A percentile compares a stretch with the other conserved stretches of the same genome.
These are phyloP conservation scores for Champsocephalus esox DNA, from an alignment of 2,797 vertebrate species.

Conservation along the genomic window DNA sequence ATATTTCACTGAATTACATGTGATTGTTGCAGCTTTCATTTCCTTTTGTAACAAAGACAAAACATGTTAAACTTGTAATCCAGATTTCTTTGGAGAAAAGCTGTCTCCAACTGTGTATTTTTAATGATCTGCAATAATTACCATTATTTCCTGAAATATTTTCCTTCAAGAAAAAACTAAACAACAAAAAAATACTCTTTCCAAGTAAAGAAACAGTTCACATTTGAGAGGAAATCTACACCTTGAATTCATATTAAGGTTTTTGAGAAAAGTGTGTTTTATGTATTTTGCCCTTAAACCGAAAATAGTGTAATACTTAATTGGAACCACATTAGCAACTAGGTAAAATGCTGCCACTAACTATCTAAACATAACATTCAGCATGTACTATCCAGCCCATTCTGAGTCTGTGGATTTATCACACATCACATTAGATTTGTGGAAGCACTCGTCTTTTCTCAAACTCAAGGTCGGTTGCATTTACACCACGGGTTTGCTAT, in stretches of 20 bases:
- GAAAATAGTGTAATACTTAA: background rate
- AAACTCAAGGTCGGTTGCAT: slow-evolving; percentile 45
- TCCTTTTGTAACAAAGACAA: background rate
- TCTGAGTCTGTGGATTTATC: slow-evolving; percentile 40
- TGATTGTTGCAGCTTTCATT: slow-evolving; percentile 6
- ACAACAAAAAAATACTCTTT: background rate
- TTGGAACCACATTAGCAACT: background rate
- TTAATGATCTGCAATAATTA: background rate
- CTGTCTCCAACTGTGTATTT: background rate
- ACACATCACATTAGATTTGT: slow-evolving; percentile 39
- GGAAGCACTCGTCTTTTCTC: slow-evolving; percentile 25
- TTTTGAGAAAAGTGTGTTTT: slow-evolving; percentile 12
- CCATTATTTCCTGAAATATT: slow-evolving; percentile 2
- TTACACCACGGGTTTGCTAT: slow-evolving; percentile 49
- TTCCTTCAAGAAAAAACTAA: background rate
- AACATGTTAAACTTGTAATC: background rate
- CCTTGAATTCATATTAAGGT: slow-evolving; percentile 4
- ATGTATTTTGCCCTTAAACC: slow-evolving; percentile 1
- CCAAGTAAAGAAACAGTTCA: background rate
- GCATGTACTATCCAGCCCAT: slow-evolving; percentile 19
- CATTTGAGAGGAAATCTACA: background rate
- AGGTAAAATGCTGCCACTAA: slow-evolving; percentile 20
- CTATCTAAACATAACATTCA: slow-evolving; percentile 14
- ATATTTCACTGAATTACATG: background rate
- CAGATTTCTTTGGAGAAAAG: background rate